phyloP scores from a whole-genome alignment of 2,888 invertebrate species.

The Xestia xanthographa region DNA sequence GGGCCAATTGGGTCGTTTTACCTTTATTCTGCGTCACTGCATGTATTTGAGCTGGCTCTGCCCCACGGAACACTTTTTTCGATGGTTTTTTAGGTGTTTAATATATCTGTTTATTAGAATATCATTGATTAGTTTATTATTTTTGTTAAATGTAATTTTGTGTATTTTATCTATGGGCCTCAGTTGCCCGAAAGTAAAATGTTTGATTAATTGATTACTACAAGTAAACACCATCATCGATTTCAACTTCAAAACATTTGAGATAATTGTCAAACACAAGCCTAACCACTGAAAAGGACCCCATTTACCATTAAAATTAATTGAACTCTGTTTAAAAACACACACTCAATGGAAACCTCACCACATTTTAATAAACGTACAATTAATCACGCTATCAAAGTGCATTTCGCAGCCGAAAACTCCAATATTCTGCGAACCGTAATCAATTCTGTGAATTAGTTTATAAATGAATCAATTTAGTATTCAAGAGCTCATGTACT shows the following conservation, averaged over 20 bases:
- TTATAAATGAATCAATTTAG: slow-evolving; percentile 44
- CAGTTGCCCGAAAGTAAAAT: too few relatives aligned
- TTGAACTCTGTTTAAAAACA: background rate
- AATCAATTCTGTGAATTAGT: slow-evolving; percentile 12
- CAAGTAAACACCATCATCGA: background rate
- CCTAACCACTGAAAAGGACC: background rate
- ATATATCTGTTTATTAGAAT: too few relatives aligned
- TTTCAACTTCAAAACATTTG: background rate
- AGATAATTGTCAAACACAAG: background rate
- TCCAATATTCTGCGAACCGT: background rate
- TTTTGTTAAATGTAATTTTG: too few relatives aligned
- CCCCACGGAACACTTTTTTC: too few relatives aligned
- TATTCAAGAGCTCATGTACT: slow-evolving; percentile 46
- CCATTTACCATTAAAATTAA: background rate
- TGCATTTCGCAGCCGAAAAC: slow-evolving; percentile 17
- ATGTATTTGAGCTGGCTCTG: too few relatives aligned
- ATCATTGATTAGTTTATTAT: too few relatives aligned
- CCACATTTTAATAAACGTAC: background rate
- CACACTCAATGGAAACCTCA: background rate
- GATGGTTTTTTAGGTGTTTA: too few relatives aligned
- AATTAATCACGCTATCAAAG: background rate
- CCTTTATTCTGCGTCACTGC: too few relatives aligned
- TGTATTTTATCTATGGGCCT: too few relatives aligned
- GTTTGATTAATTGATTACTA: too few relatives aligned
- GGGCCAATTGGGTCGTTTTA: too few relatives aligned